These are phyloP conservation scores for Idris sp. DNA, from an alignment of 1,140 invertebrate genomes.

Conservation along the genomic window DNA sequence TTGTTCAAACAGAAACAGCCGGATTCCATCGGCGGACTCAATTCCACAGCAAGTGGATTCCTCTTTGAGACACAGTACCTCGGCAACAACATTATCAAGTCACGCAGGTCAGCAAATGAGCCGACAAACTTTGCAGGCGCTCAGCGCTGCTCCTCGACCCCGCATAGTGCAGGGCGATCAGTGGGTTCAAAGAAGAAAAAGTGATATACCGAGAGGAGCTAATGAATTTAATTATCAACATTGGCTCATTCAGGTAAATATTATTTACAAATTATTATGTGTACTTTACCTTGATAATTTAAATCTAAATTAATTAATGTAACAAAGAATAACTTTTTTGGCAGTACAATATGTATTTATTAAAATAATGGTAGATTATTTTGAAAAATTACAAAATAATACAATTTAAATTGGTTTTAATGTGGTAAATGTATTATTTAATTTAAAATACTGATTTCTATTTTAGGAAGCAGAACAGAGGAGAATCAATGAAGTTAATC, in stretches of 20 bases:
- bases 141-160: slow-evolving; percentile 87
- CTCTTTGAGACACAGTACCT: slow-evolving; percentile 78
- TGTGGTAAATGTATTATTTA: background rate
- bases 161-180: slow-evolving; percentile 84
- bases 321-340: too few relatives aligned
- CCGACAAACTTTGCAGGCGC: slow-evolving; percentile 85
- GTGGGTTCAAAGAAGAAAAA: slow-evolving; percentile 84
- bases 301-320: too few relatives aligned
- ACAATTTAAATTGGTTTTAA: too few relatives aligned
- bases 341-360: too few relatives aligned
- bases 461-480: slow-evolving; percentile 92
- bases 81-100: slow-evolving; percentile 67
- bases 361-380: too few relatives aligned
- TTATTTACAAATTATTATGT: too few relatives aligned
- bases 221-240: slow-evolving; percentile 88
- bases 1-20: slow-evolving; percentile 78
- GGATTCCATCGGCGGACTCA: slow-evolving; percentile 81
- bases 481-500: slow-evolving; percentile 85
- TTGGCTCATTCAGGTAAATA: slow-evolving; percentile 88
- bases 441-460: too few relatives aligned
- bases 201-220: slow-evolving; percentile 78
- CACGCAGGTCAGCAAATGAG: slow-evolving; percentile 83
- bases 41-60: slow-evolving; percentile 76
- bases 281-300: too few relatives aligned
- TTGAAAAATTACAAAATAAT: too few relatives aligned